Evolutionary conservation across 2,113 vertebrate genomes (phyloP), one percentile per base, ranked within the genome.

Genomic region (Hystrix cristata): DNA sequence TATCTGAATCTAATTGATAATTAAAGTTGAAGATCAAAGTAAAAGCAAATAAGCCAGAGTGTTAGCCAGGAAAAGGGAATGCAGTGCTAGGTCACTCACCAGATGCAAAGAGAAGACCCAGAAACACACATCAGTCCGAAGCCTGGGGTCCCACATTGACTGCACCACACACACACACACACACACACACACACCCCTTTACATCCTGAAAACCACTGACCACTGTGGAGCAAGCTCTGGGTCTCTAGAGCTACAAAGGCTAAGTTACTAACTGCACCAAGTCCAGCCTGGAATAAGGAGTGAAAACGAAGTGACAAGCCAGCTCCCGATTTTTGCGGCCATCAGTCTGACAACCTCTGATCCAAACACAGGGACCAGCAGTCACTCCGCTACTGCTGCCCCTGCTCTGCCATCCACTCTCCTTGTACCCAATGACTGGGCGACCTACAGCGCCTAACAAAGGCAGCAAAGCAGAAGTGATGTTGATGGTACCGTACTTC

Each of bases 21-120:
- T 71, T 94, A 81, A 95, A 92, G 48, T 53, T 46, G n/a, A 87
- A 97, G 82, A 79, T 91, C 31, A 64, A 94, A 91, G 71, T 60
- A 87, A 87, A 27, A 94, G 25, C 65, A 86, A 55, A 84, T 57
- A 74, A 65, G 57, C 48, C 53, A 55, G 16, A 78, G 14, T 38
- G 55, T 53, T 55, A 31, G 14, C 31, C 65, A 95, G 59, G 38
- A 85, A 93, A 90, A 34, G 25, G 43, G 43, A 3, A 82, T 1
- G 21, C 23, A 19, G 67, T 10, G 71, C 12, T 69, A 81, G 92
- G 14, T 16, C 64, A 19, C 48, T 91, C 67, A 29, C 46, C 18
- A 64, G 21, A 94, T 7, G 29, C 90, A 48, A 76, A 43, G 16
- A 84, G 15, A 97, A 87, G 27, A 19, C 14, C 23, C 46, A 34